Evolutionary conservation across 2,888 invertebrate genomes (phyloP).

Genomic region (Platerodrilus igneus): DNA sequence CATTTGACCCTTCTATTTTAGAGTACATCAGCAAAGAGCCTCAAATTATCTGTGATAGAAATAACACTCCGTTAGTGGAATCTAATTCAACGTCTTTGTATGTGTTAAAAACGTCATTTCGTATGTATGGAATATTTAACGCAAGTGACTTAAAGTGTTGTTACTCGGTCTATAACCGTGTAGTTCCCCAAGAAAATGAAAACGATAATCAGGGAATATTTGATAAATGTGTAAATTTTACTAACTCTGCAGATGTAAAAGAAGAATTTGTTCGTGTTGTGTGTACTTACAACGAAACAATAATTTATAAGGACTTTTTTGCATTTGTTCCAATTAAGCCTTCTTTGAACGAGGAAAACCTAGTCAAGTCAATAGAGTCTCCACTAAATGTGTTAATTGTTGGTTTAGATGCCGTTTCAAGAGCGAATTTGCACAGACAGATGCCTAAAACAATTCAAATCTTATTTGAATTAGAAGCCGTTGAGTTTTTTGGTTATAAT

Average conservation of each 20-base stretch:
- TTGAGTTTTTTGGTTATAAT: conserved; percentile 83
- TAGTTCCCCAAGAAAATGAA: conserved; percentile 48
- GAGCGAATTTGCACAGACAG: conserved; percentile 78
- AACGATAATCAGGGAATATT: conserved; percentile 52
- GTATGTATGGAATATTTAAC: conserved; percentile 51
- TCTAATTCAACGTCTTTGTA: conserved; percentile 58
- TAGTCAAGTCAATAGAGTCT: too few species aligned
- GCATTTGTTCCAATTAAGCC: conserved; percentile 56
- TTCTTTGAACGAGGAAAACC: conserved; percentile 2
- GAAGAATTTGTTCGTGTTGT: conserved; percentile 67
- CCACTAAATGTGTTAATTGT: conserved; percentile 68
- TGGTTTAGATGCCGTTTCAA: conserved; percentile 81
- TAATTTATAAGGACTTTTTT: conserved; percentile 65
- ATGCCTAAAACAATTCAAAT: conserved; percentile 70
- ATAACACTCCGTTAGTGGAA: conserved; percentile 51
- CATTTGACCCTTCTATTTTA: conserved; percentile 55
- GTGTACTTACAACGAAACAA: conserved; percentile 52
- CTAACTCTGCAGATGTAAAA: conserved; percentile 45
- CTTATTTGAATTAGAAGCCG: conserved; percentile 55
- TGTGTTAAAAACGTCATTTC: conserved; percentile 49
- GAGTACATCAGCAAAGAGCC: conserved; percentile 52
- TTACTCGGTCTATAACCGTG: conserved; percentile 57
- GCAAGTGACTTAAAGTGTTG: conserved; percentile 55
- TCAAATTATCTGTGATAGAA: conserved; percentile 52
- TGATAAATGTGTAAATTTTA: conserved; percentile 52